Evolutionary conservation across 1,140 invertebrate species (phyloP).

Genomic region (Cydia splendana): DNA sequence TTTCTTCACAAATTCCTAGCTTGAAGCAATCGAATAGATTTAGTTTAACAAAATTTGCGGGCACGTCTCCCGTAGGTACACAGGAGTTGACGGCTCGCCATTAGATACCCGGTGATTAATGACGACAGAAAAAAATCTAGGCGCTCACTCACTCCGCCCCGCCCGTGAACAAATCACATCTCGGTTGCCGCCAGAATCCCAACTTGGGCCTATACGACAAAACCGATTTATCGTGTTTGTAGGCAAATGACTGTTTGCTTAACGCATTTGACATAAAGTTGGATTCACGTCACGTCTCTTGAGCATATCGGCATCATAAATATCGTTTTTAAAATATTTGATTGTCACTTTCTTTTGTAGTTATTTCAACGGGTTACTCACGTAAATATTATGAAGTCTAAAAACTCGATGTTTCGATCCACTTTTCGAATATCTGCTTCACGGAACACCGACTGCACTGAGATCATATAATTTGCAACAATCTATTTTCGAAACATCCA

Average conservation of each 20-base stretch:
- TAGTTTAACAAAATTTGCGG: conserved; percentile 17
- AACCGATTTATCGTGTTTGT: conserved; percentile 9
- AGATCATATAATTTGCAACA: too few species aligned
- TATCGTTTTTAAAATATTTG: too few species aligned
- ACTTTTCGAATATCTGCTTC: too few species aligned
- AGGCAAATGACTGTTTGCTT: conserved; percentile 7
- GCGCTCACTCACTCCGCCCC: conserved; percentile 10
- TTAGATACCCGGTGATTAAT: conserved; percentile 33
- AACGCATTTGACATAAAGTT: not conserved
- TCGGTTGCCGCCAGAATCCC: not conserved
- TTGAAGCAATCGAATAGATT: not conserved
- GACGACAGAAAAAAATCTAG: conserved; percentile 37
- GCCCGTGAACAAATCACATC: conserved; percentile 28
- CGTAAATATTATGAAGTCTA: too few species aligned
- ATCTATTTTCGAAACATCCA: too few species aligned
- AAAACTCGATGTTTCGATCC: too few species aligned
- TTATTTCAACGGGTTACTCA: too few species aligned
- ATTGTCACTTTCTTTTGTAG: too few species aligned
- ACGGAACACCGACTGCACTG: too few species aligned
- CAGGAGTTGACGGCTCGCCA: conserved; percentile 30
- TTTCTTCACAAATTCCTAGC: not conserved
- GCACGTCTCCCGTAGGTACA: conserved; percentile 4
- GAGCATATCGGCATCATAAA: too few species aligned
- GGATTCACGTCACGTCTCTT: not conserved
- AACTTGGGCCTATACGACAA: conserved; percentile 8